phyloP scores from a whole-genome alignment of 2,888 invertebrate species.

The Perizoma affinitatum region DNA sequence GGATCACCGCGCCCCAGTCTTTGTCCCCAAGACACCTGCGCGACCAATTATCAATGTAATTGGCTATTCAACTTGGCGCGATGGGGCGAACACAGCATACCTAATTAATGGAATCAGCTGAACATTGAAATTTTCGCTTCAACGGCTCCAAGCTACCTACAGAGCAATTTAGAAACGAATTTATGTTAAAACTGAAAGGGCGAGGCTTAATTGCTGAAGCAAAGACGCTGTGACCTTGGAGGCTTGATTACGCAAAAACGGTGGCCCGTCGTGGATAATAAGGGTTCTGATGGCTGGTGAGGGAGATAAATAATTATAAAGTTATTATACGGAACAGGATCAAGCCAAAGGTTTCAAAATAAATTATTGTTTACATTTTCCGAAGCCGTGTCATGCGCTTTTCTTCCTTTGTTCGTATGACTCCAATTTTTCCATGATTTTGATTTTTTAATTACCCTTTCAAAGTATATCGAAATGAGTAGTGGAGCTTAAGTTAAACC shows the following conservation, averaged over 20 bases:
- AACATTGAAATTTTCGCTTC: constrained; percentile 79
- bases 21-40: constrained; percentile 75
- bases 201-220: constrained; percentile 39
- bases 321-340: constrained; percentile 27
- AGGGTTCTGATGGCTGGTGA: constrained; percentile 32
- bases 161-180: constrained; percentile 54
- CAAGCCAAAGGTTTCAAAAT: constrained; percentile 12
- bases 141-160: constrained; percentile 55
- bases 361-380: constrained; percentile 17
- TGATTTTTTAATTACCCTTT: too few relatives aligned
- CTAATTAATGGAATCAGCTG: constrained; percentile 80
- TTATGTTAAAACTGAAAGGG: constrained; percentile 55
- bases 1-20: constrained; percentile 42
- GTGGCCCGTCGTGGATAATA: constrained; percentile 39
- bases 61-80: constrained; percentile 79
- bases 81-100: constrained; percentile 71
- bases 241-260: constrained; percentile 44
- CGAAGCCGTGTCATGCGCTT: neutral
- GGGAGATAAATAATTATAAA: constrained; percentile 39
- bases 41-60: constrained; percentile 82
- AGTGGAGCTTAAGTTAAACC: too few relatives aligned
- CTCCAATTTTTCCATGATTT: too few relatives aligned
- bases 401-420: too few relatives aligned
- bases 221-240: constrained; percentile 42
- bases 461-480: too few relatives aligned